Evolutionary conservation across 2,113 vertebrate species (phyloP).

Genomic region (Cheirogaleus medius): DNA sequence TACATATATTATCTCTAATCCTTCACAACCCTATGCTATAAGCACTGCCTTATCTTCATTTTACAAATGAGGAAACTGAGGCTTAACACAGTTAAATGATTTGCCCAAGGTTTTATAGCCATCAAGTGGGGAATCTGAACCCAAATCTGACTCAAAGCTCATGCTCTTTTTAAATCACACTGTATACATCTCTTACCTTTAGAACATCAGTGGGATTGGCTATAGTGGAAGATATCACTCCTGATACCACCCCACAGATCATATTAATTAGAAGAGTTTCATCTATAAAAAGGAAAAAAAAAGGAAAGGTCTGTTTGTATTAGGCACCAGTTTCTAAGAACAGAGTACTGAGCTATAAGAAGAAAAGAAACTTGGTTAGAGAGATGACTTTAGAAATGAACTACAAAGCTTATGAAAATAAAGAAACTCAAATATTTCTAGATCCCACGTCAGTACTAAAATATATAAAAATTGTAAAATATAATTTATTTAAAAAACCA

Average conservation of each 20-base stretch:
- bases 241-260: slow-evolving; percentile 96
- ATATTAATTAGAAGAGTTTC: slow-evolving; percentile 97
- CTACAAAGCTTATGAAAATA: slow-evolving; percentile 40
- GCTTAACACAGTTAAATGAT: slow-evolving; percentile 16
- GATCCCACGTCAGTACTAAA: slow-evolving; percentile 29
- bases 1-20: neutral
- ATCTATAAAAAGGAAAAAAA: slow-evolving; percentile 85
- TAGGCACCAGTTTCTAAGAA: slow-evolving; percentile 32
- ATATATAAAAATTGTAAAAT: slow-evolving; percentile 39
- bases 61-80: slow-evolving; percentile 50
- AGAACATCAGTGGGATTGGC: slow-evolving; percentile 97
- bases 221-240: slow-evolving; percentile 95
- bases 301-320: slow-evolving; percentile 21
- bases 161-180: slow-evolving; percentile 7
- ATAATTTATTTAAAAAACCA: slow-evolving; percentile 6
- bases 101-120: slow-evolving; percentile 25
- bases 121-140: slow-evolving; percentile 2
- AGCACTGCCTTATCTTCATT: slow-evolving; percentile 35
- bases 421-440: slow-evolving; percentile 46
- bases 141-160: slow-evolving; percentile 5
- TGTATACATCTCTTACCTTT: slow-evolving; percentile 88
- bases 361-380: neutral
- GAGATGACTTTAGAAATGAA: neutral
- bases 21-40: slow-evolving; percentile 15
- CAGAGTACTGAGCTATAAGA: neutral